Evolutionary conservation across 2,797 vertebrate species (phyloP), one percentile per base, ranked within the genome.

Genomic region (Yasuhikotakia modesta): DNA sequence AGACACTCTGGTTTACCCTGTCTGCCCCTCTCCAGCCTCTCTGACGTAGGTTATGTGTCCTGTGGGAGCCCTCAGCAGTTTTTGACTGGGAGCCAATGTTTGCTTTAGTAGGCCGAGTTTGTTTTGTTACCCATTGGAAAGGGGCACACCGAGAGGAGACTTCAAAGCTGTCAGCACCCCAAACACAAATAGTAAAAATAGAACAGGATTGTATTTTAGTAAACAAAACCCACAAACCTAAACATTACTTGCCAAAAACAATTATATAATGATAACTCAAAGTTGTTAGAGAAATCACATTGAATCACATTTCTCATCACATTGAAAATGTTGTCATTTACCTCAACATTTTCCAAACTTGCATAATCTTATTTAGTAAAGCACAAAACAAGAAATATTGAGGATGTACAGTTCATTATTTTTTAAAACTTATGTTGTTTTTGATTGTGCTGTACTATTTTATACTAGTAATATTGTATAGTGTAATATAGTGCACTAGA

Each of bases 71-170:
- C 75, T 79, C 48, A 60, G 64, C 76, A 73, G 72, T 81, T 82
- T 78, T 85, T 86, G 82, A 79, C 80, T 46, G 32, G 8, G 66
- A 82, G 84, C 84, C 86, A 86, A 68, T 83, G 77, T 84, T 85
- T 82, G 76, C 71, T 84, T 86, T 80, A 80, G 78, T 78, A 64
- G 55, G 76, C 69, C 48, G 73, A 72, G 83, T 84, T 88, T 86
- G 81, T 84, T 84, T 86, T 86, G 63, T 70, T 80, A 82, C 70
- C 65, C 70, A 82, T 83, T 69, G 73, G 67, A 80, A 84, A 76
- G 85, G 73, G 82, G 76, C 71, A 72, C 77, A 69, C 71, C 70
- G 60, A 70, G 53, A 66, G 65, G 70, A 78, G 22, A 70, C 50
- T 79, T 81, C n/a, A 76, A 82, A 81, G 77, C 55, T 72, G 68